Evolutionary conservation across 1,140 invertebrate species (phyloP).

Genomic region (Drosophila bocki): DNA sequence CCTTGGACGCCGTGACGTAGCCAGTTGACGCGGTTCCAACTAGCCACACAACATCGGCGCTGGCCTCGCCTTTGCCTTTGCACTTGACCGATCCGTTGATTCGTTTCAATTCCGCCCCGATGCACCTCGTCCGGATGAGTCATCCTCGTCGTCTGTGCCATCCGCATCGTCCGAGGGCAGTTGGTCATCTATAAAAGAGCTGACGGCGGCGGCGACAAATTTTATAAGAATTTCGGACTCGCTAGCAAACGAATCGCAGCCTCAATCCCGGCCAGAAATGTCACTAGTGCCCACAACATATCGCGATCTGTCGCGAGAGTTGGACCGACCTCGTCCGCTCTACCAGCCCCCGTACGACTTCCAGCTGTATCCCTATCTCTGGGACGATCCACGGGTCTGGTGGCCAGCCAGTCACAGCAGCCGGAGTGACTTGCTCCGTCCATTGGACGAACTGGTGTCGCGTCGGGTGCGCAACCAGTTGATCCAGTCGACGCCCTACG

Average conservation of each 20-base stretch:
- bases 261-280: conserved; percentile 59
- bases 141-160: conserved; percentile 50
- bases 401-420: conserved; percentile 49
- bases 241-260: conserved; percentile 40
- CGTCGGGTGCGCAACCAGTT: conserved; percentile 75
- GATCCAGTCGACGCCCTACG: conserved; percentile 71
- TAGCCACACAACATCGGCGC: conserved; percentile 26
- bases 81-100: conserved; percentile 43
- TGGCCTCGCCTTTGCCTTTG: conserved; percentile 62
- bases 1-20: conserved; percentile 35
- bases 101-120: conserved; percentile 47
- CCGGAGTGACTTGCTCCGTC: conserved; percentile 56
- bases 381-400: conserved; percentile 75
- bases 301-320: conserved; percentile 73
- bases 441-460: conserved; percentile 76
- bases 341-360: conserved; percentile 75
- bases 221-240: conserved; percentile 65
- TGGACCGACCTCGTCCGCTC: conserved; percentile 63
- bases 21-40: conserved; percentile 54
- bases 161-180: conserved; percentile 58
- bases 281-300: conserved; percentile 75
- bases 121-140: conserved; percentile 67
- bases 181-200: conserved; percentile 66
- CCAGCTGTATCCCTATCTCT: conserved; percentile 75
- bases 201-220: conserved; percentile 50